Conservation (phyloP, 1,140 invertebrate genomes). For the Eciton burchellii region DNA sequence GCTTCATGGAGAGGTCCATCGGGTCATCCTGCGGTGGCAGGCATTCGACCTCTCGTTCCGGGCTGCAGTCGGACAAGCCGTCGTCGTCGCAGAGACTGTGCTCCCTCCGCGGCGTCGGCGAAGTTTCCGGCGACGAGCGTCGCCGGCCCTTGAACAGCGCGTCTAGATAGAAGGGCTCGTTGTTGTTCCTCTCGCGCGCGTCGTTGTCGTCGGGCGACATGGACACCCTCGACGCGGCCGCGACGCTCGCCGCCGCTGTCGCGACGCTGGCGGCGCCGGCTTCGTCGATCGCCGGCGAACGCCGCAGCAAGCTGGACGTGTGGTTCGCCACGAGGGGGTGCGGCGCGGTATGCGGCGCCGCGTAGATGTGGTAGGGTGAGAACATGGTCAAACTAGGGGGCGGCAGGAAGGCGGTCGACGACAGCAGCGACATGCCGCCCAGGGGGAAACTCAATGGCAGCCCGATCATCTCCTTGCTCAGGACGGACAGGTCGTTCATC, state of each 20-base stretch:
- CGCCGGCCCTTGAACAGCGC: constrained; percentile 90
- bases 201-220: constrained; percentile 58
- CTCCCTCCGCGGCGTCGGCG: constrained; percentile 60
- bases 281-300: constrained; percentile 42
- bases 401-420: constrained; percentile 88
- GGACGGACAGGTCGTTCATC: constrained; percentile 68
- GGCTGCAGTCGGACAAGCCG: constrained; percentile 69
- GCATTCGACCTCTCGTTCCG: constrained; percentile 50
- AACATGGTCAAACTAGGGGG: constrained; percentile 88
- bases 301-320: constrained; percentile 46
- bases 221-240: constrained; percentile 51
- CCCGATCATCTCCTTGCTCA: constrained; percentile 78
- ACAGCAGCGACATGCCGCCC: constrained; percentile 85
- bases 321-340: constrained; percentile 87
- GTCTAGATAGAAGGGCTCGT: constrained; percentile 90
- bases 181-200: constrained; percentile 79
- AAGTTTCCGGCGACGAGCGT: constrained; percentile 81
- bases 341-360: constrained; percentile 78
- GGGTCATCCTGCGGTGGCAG: constrained; percentile 79
- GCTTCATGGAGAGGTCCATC: constrained; percentile 88
- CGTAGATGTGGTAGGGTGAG: constrained; percentile 82
- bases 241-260: constrained; percentile 27
- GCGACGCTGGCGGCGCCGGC: constrained; percentile 65
- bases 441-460: constrained; percentile 77
- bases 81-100: constrained; percentile 76